Percentiles rank a stretch among this genome's conserved stretches.
These are phyloP conservation scores for Lithophane socia DNA, from an alignment of 2,888 invertebrate species.

Conservation along the genomic window DNA sequence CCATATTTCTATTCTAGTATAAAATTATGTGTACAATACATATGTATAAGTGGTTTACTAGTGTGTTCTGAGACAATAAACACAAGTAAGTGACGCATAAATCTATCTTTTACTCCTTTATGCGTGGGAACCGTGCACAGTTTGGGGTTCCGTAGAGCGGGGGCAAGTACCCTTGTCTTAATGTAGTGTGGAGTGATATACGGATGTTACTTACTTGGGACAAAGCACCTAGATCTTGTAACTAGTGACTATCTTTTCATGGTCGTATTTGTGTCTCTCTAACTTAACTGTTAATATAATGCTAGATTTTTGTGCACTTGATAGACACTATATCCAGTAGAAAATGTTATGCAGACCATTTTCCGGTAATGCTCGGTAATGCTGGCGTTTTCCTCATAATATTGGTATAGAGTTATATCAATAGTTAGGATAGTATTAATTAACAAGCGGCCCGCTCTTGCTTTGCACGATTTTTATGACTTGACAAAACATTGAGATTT, in stretches of 20 bases:
- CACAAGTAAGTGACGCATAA: slow-evolving; percentile 61
- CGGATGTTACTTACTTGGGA: neutral
- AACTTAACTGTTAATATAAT: neutral
- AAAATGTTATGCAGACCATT: too few species aligned
- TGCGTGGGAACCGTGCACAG: slow-evolving; percentile 58
- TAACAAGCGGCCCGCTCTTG: too few species aligned
- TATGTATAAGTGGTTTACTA: slow-evolving; percentile 34
- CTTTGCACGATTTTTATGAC: too few species aligned
- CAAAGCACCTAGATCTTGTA: slow-evolving; percentile 7
- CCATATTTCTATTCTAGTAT: neutral
- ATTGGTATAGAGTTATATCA: too few species aligned
- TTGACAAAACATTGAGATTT: too few species aligned
- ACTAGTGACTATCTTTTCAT: neutral
- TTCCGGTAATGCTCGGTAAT: neutral
- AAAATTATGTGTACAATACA: slow-evolving; percentile 14
- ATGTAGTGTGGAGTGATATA: slow-evolving; percentile 36
- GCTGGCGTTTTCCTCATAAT: neutral
- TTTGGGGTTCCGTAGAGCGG: slow-evolving; percentile 46
- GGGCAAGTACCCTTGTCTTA: slow-evolving; percentile 36
- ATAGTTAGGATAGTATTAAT: too few species aligned
- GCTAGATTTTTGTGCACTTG: neutral
- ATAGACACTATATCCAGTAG: neutral
- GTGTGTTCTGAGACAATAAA: slow-evolving; percentile 60
- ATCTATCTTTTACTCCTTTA: slow-evolving; percentile 62
- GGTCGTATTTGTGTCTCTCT: neutral